Conservation (phyloP, 2,888 invertebrate genomes). For the Drosophila meridionalis region DNA sequence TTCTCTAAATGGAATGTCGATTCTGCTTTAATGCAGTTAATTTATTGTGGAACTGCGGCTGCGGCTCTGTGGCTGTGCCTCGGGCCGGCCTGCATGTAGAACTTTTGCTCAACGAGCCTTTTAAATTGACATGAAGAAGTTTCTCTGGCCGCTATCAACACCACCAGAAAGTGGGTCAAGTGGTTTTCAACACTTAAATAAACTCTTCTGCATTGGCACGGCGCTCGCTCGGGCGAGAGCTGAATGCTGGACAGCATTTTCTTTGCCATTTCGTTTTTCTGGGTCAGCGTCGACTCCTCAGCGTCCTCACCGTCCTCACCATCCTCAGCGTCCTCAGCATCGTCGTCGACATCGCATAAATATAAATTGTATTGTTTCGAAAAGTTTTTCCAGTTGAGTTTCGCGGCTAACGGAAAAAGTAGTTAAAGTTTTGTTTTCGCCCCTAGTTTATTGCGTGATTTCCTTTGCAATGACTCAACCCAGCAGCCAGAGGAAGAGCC, state of each 20-base stretch:
- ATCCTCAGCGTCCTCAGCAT: neutral
- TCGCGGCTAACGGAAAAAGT: slow-evolving; percentile 77
- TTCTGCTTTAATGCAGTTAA: slow-evolving; percentile 45
- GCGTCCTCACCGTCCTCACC: neutral
- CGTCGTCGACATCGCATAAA: slow-evolving; percentile 65
- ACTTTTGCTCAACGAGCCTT: slow-evolving; percentile 11
- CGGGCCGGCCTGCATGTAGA: neutral
- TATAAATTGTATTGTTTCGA: slow-evolving; percentile 83
- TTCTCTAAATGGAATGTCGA: neutral
- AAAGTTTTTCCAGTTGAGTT: slow-evolving; percentile 70
- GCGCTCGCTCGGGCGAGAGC: slow-evolving; percentile 6
- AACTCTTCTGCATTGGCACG: slow-evolving; percentile 33
- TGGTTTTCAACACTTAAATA: slow-evolving; percentile 77
- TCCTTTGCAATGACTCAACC: slow-evolving; percentile 67
- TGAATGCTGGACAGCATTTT: slow-evolving; percentile 37
- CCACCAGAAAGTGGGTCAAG: slow-evolving; percentile 74
- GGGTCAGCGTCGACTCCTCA: slow-evolving; percentile 64
- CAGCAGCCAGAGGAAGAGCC: neutral
- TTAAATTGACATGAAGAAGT: slow-evolving; percentile 52
- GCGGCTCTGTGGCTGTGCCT: neutral
- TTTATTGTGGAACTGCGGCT: slow-evolving; percentile 41
- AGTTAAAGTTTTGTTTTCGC: slow-evolving; percentile 78
- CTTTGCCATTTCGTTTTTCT: slow-evolving; percentile 55
- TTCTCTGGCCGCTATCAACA: slow-evolving; percentile 61
- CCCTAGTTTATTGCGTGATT: slow-evolving; percentile 79